Base-by-base conservation (phyloP, 2,888 invertebrate genomes). In the Aradus depressus region DNA sequence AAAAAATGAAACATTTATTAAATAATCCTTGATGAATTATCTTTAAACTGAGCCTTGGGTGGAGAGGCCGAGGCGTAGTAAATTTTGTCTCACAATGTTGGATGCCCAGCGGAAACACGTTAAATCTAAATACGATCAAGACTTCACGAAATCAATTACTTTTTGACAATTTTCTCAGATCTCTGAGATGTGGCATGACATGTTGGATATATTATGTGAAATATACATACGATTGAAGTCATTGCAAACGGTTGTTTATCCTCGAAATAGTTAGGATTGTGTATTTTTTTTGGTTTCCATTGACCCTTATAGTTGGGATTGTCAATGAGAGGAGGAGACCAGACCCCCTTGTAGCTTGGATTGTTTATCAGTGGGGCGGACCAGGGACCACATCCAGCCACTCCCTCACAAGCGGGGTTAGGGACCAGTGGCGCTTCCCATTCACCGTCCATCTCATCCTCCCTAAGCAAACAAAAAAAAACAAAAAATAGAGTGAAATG, bases 391-490 rank as follows among this genome's bases (percentile, higher is more conserved):
- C 98, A 98, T 12, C 98, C 97, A 2, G 83, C 75, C 4, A 80
- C 81, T 39, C 72, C 70, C 59, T 74, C 75, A 65, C 96, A 97
- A 3, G 72, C 73, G 0, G 95, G 91, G 73, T 98, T 98, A 62
- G 84, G 83, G 25, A 96, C 79, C 50, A 89, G 73, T 0, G 96
- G 91, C 3, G 97, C 82, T 68, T 97, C 97, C 97, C 97, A 99
- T 65, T 87, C 86, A 1, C 98, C 98, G 70, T 98, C 98, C 84
- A 97, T 97, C 59, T 96, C 95, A 16, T 84, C 79, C 68, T 98
- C 97, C 95, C 74, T 73, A 58, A 5, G 59, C 56, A 31, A 52
- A 26, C 38, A 32, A 18, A 38, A 26, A 35, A 28, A 23, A 28
- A 23, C 18, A 39, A n/a, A 22, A 21, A 48, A 28, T n/a, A 16